A percentile compares a stretch with the other conserved stretches of the same genome.
These are phyloP conservation scores for Amphiprion ocellaris DNA, from an alignment of 2,113 vertebrate species.

Conservation along the genomic window DNA sequence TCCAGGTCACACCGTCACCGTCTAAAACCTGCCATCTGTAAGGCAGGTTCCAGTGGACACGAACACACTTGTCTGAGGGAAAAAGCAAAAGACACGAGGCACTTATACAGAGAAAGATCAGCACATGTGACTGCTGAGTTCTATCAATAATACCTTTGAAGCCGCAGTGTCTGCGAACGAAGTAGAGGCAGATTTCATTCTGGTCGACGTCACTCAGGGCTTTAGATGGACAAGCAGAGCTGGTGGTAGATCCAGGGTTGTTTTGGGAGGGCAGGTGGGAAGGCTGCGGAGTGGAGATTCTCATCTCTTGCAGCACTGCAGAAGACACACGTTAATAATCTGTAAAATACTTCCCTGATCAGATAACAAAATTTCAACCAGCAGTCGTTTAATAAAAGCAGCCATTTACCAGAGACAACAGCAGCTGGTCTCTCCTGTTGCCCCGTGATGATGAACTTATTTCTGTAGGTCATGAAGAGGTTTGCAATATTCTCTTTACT, in stretches of 20 bases:
- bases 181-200: constrained; percentile 92
- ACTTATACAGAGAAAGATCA: background rate
- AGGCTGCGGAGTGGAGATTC: background rate
- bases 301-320: constrained; percentile 35
- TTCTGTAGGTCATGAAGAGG: constrained; percentile 79
- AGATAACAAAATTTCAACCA: background rate
- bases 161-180: constrained; percentile 86
- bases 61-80: constrained; percentile 85
- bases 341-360: background rate
- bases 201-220: constrained; percentile 70
- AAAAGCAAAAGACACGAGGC: background rate
- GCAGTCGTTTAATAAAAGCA: background rate
- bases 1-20: constrained; percentile 78
- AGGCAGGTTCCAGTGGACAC: constrained; percentile 89
- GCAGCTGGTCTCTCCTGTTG: background rate
- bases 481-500: constrained; percentile 58
- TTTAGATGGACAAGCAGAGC: constrained; percentile 2
- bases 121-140: background rate
- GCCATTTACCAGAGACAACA: constrained; percentile 29
- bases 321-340: background rate
- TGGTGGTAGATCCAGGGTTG: background rate
- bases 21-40: constrained; percentile 91
- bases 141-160: constrained; percentile 87
- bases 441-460: constrained; percentile 71
- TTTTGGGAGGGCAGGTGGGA: background rate